Conservation (phyloP, 2,797 vertebrate genomes). For the Apogon hyalosoma region DNA sequence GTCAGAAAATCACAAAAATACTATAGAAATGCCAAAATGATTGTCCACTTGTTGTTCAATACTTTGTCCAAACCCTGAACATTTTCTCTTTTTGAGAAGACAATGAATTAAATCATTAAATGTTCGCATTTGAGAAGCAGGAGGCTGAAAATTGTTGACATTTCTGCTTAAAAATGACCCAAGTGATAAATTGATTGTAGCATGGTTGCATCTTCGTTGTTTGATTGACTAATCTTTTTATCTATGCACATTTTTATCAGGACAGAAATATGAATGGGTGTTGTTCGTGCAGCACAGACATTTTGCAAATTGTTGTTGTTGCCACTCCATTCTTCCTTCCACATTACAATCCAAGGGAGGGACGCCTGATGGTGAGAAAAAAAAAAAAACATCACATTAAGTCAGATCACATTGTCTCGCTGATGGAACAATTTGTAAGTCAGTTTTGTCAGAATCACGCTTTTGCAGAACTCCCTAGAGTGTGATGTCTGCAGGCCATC, state of each 20-base stretch:
- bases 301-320: slow-evolving; percentile 47
- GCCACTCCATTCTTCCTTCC: slow-evolving; percentile 20
- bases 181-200: no score
- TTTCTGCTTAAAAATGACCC: no score
- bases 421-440: slow-evolving; percentile 67
- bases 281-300: slow-evolving; percentile 15
- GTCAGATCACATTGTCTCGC: slow-evolving; percentile 49
- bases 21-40: no score
- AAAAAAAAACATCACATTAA: slow-evolving; percentile 33
- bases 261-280: slow-evolving; percentile 29
- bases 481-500: slow-evolving; percentile 26
- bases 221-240: not conserved
- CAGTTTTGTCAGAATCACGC: slow-evolving; percentile 44
- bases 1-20: no score
- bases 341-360: slow-evolving; percentile 28
- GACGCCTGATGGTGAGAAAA: not conserved
- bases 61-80: no score
- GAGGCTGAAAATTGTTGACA: no score
- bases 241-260: not conserved
- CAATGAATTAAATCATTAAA: no score
- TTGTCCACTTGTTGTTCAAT: no score
- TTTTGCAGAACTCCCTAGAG: slow-evolving; percentile 55
- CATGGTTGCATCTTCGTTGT: no score
- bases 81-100: no score
- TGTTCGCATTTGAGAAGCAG: no score